Evolutionary conservation across 2,113 vertebrate species (phyloP), one percentile per base, ranked within the genome.

Genomic region (Podarcis cretensis): DNA sequence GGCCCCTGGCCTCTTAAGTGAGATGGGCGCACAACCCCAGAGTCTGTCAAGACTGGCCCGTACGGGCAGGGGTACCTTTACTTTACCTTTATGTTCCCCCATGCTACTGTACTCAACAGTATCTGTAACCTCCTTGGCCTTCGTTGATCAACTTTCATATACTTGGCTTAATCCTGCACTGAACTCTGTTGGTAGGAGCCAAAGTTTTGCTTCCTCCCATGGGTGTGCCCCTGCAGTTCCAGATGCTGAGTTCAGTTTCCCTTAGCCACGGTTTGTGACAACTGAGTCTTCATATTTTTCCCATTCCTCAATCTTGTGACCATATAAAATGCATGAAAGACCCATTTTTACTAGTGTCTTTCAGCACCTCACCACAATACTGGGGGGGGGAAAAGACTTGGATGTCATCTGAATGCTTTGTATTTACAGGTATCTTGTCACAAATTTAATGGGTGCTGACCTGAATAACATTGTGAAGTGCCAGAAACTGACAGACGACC

Each of bases 391-490:
- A 43, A 71, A 40, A 16, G 20, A 83, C 30, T 73, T 23, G 66
- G 48, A 81, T 59, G 79, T 43, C 6, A 90, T 90, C 86, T 83
- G 2, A 32, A 48, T 81, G 18, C 6, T 93, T 83, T 89, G 27
- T 92, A 91, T 93, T 92, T 86, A 77, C 96, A 99, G 99, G 83
- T 99, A 99, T 93, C 97, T 99, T 89, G 99, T 99, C 95, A 99
- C 98, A 57, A 98, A 99, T 93, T 97, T 99, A 95, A 99, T 99
- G 99, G 99, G 99, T 5, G 98, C 99, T 23, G 99, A 99, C 95
- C 97, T 99, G 89, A 99, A 98, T 94, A 99, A 99, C 94, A 99
- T 99, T 6, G 99, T 99, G 48, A 99, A 99, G 94, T 99, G 98
- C 95, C 99, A 99, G 96, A 97, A 98, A 89, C 95, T 99, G 94